Evolutionary conservation across 2,888 invertebrate species (phyloP), one percentile per base, ranked within the genome.

Genomic region (Napeogenes sylphis): DNA sequence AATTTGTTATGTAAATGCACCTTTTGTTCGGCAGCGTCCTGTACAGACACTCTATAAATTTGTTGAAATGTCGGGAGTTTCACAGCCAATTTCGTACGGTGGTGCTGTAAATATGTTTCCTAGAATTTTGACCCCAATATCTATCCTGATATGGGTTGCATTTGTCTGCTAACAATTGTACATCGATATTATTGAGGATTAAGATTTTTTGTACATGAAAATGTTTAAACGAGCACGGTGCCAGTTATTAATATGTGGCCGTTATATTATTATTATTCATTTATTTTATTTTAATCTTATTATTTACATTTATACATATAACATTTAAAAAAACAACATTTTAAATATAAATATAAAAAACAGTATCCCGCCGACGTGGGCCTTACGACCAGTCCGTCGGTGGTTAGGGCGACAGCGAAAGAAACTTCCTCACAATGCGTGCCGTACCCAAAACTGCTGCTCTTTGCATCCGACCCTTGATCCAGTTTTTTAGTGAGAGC

Each of bases 1-100:
- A 90, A 90, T 90, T 90, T 88, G 85, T 80, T 87, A 89, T 90
- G 89, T 86, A 87, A 90, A 90, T 90, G 81, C 74, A 82, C 82
- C 88, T 89, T 88, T 88, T 88, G 88, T 88, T 79, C 82, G 80
- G 75, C 73, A 42, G 53, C 63, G 61, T 63, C 70, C 72, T 75
- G 73, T 70, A 73, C 75, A 71, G 58, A 70, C 71, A 67, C 74
- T 70, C 70, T 69, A 71, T 72, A 73, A 74, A 74, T 74, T 74
- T 72, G 71, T 68, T 70, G 68, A 68, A 67, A 71, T 70, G 63
- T 62, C 65, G 68, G 65, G 59, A 67, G 67, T 67, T 71, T 72
- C 67, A 65, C 68, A 67, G 69, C 65, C 70, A 72, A 72, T 71
- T 72, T 69, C 42, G 57, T 55, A 51, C 59, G 58, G 62, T 64